Evolutionary conservation across 2,797 vertebrate genomes (phyloP), one percentile per base, ranked within the genome.

Genomic region (Liparis tanakae): DNA sequence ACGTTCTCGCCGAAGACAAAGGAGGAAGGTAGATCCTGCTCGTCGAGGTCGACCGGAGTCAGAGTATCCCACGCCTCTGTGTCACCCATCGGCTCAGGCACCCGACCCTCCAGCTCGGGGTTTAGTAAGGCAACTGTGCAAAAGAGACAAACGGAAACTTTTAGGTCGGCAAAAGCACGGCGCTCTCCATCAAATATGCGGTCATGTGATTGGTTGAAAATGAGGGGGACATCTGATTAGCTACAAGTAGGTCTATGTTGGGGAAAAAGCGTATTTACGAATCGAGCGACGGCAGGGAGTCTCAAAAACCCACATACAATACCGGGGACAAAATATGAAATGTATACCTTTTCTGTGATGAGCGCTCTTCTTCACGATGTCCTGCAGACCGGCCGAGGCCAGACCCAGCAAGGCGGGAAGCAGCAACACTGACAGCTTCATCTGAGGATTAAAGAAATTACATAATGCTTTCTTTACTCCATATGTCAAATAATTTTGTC

Each of bases 1-100:
- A 93, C 84, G 1, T 94, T 95, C 3, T 91, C 90, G 0, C 62
- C 86, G 12, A 94, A 94, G n/a, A 90, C 55, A 70, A 75, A 75
- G 33, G 86, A 61, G 48, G 76, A 76, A 0, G 81, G 77, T 10
- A 65, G 44, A 12, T 76, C 54, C 14, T 83, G 46, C 46, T 85
- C 82, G 44, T 78, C 70, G 75, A 92, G 78, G 0, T 87, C 81
- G 1, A 74, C 20, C 2, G 91, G 92, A 58, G 62, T 84, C 69
- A 84, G 73, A 39, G 91, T 84, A 6, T 60, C 77, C 0, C 51
- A 13, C 8, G 84, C 83, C 14, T 39, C 60, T 0, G 4, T 39
- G 50, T 64, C 54, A 58, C 75, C 78, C 3, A 60, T 37, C 0
- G 61, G n/a, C 18, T 81, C 73, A 30, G 93, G 94, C 17, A 89